Evolutionary conservation across 2,797 vertebrate species (phyloP).

Genomic region (Lates japonicus): DNA sequence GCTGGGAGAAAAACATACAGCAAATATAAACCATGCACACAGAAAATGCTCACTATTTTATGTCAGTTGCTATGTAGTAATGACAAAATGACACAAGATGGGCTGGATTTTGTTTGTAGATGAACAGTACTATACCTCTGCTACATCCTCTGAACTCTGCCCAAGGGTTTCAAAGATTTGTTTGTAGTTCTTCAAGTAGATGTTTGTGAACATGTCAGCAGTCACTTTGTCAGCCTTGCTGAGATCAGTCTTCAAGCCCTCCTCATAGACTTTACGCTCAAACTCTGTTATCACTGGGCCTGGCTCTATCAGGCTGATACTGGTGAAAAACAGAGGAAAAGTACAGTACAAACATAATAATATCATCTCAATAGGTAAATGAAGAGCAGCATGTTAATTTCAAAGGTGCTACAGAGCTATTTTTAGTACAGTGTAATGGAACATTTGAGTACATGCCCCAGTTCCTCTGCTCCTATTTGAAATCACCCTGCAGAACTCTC

Average conservation of each 20-base stretch:
- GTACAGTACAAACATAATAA: neutral
- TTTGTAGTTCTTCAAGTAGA: slow-evolving; percentile 91
- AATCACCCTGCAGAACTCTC: neutral
- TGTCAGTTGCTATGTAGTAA: neutral
- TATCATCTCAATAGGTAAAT: neutral
- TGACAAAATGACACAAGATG: neutral
- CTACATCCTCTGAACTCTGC: slow-evolving; percentile 89
- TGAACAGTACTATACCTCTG: slow-evolving; percentile 84
- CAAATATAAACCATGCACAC: neutral
- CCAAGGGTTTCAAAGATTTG: slow-evolving; percentile 90
- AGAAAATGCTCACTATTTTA: neutral
- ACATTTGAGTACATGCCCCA: neutral
- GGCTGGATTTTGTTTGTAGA: neutral
- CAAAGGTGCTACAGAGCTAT: neutral
- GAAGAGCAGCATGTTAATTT: neutral
- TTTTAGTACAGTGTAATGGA: neutral
- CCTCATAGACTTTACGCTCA: slow-evolving; percentile 90
- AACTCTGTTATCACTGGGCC: slow-evolving; percentile 92
- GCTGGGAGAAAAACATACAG: slow-evolving; percentile 75
- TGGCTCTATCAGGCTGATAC: slow-evolving; percentile 91
- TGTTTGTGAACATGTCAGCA: slow-evolving; percentile 90
- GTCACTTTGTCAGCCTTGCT: slow-evolving; percentile 89
- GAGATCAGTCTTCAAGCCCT: slow-evolving; percentile 90
- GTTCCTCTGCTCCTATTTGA: neutral
- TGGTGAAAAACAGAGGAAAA: slow-evolving; percentile 52